phyloP scores from a whole-genome alignment of 2,113 vertebrate genomes.

The Gavia stellata region DNA sequence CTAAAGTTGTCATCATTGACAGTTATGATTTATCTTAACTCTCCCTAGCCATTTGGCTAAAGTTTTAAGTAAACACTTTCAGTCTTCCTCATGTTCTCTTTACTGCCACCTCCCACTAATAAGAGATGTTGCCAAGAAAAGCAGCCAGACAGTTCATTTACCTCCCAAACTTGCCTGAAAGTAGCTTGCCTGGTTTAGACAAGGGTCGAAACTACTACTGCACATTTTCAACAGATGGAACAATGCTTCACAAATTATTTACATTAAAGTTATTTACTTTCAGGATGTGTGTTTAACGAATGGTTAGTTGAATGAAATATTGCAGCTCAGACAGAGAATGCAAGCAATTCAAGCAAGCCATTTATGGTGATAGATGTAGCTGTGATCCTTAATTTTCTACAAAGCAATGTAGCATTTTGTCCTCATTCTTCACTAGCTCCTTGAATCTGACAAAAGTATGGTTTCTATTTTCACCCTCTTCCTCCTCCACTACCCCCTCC shows the following conservation, averaged over 20 bases:
- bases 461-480: slow-evolving; percentile 51
- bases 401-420: slow-evolving; percentile 36
- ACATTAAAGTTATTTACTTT: slow-evolving; percentile 68
- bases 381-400: slow-evolving; percentile 46
- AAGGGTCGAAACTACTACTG: slow-evolving; percentile 69
- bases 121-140: slow-evolving; percentile 71
- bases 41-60: slow-evolving; percentile 75
- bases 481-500: background rate
- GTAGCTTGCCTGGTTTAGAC: slow-evolving; percentile 70
- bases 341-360: slow-evolving; percentile 52
- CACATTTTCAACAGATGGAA: slow-evolving; percentile 71
- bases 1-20: slow-evolving; percentile 75
- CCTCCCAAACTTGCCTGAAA: slow-evolving; percentile 72
- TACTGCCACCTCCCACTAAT: slow-evolving; percentile 75
- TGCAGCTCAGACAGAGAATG: slow-evolving; percentile 47
- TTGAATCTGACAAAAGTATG: slow-evolving; percentile 44
- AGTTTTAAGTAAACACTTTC: slow-evolving; percentile 79
- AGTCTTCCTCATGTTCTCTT: slow-evolving; percentile 72
- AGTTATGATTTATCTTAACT: slow-evolving; percentile 74
- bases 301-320: slow-evolving; percentile 65
- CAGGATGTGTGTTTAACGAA: slow-evolving; percentile 66
- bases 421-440: slow-evolving; percentile 39
- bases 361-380: slow-evolving; percentile 66
- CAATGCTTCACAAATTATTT: slow-evolving; percentile 66
- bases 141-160: slow-evolving; percentile 76